phyloP scores from a whole-genome alignment of 2,797 vertebrate species.

The Clarias laeviceps region DNA sequence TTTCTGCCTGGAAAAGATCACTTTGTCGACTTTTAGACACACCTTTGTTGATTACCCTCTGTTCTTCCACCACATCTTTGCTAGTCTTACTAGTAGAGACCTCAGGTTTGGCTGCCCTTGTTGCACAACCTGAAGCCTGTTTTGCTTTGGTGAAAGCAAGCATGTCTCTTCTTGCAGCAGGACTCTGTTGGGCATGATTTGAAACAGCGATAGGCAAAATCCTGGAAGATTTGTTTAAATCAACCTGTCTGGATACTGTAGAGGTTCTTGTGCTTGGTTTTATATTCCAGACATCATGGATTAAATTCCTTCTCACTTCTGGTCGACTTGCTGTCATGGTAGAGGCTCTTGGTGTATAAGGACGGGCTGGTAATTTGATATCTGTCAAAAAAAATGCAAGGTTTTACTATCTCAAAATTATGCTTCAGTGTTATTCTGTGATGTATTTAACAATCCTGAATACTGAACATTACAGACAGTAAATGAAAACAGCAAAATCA shows the following conservation, averaged over 20 bases:
- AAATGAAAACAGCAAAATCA: neutral
- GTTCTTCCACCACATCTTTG: constrained; percentile 59
- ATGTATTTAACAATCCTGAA: neutral
- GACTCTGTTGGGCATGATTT: constrained; percentile 69
- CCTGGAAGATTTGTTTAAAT: constrained; percentile 69
- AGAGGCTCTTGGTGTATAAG: constrained; percentile 72
- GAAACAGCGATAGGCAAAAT: constrained; percentile 72
- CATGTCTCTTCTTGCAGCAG: constrained; percentile 77
- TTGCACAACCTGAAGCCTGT: constrained; percentile 53
- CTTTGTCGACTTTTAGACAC: constrained; percentile 43
- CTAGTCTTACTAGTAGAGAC: constrained; percentile 47
- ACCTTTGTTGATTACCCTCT: constrained; percentile 57
- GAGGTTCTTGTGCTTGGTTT: constrained; percentile 68
- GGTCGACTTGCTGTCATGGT: constrained; percentile 67
- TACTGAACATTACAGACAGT: neutral
- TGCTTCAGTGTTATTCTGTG: neutral
- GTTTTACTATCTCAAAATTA: neutral
- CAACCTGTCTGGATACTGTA: constrained; percentile 60
- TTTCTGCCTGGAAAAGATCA: constrained; percentile 19
- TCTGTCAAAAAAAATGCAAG: constrained; percentile 70
- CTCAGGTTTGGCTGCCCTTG: constrained; percentile 48
- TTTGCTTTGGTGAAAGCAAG: constrained; percentile 75
- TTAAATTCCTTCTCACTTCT: constrained; percentile 69
- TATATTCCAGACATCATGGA: constrained; percentile 69
- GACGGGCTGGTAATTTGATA: constrained; percentile 76